These are phyloP conservation scores for Alaudala cheleensis DNA, from an alignment of 2,113 vertebrate genomes.

Conservation along the genomic window DNA sequence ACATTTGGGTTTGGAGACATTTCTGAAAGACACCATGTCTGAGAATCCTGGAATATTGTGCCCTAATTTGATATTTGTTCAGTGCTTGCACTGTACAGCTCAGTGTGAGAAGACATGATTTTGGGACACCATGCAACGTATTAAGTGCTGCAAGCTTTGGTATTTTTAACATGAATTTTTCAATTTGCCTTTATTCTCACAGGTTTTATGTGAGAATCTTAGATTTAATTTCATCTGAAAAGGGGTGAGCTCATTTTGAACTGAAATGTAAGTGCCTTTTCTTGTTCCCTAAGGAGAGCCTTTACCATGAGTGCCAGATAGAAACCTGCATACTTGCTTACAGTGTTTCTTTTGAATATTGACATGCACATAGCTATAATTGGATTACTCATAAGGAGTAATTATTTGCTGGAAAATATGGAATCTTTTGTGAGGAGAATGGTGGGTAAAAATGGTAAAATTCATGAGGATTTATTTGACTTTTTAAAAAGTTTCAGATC, in stretches of 20 bases:
- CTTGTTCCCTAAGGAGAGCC: not conserved
- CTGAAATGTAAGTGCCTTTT: not conserved
- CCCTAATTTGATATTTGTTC: not conserved
- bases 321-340: not conserved
- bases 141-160: not conserved
- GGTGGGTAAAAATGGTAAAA: not conserved
- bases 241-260: not conserved
- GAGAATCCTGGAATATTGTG: not conserved
- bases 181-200: not conserved
- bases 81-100: not conserved
- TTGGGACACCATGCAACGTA: not conserved
- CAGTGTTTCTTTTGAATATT: not conserved
- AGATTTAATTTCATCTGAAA: not conserved
- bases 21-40: not conserved
- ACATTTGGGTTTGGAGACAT: not conserved
- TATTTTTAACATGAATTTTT: not conserved
- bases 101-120: rapidly evolving
- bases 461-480: not conserved
- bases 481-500: not conserved
- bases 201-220: not conserved
- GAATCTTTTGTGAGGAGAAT: not conserved
- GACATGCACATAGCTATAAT: not conserved
- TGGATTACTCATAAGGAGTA: not conserved
- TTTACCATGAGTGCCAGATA: not conserved
- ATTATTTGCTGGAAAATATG: not conserved